Percentiles rank a stretch among this genome's conserved stretches.
These are phyloP conservation scores for Limnodromus scolopaceus DNA, from an alignment of 2,797 vertebrate species.

Conservation along the genomic window DNA sequence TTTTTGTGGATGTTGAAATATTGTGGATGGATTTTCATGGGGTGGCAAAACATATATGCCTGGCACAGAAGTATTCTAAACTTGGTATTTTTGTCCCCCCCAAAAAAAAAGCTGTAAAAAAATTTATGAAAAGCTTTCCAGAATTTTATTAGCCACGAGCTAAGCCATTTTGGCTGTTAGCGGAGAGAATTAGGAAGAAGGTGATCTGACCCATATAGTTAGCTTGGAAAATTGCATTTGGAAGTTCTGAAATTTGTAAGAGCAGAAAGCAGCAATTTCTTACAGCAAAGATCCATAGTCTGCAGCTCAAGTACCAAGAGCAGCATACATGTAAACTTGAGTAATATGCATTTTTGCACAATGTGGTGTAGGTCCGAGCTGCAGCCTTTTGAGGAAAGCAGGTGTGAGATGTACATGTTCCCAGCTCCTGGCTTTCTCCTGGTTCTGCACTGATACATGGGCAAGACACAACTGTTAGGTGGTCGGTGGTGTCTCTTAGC, in stretches of 20 bases:
- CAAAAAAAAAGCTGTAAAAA: background rate
- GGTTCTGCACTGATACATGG: accelerated
- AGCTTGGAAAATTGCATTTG: background rate
- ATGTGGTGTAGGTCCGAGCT: background rate
- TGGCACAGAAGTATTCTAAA: background rate
- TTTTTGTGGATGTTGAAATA: background rate
- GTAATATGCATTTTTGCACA: background rate
- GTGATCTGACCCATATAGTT: conserved; percentile 1
- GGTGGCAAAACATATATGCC: background rate
- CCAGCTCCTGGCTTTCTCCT: background rate
- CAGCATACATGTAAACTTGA: background rate
- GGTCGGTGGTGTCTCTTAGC: background rate
- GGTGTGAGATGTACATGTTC: background rate
- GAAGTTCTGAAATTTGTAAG: conserved; percentile 1
- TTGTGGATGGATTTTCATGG: background rate
- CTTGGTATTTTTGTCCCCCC: background rate
- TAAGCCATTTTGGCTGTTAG: conserved; percentile 19
- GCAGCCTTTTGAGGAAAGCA: background rate
- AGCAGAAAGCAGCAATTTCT: background rate
- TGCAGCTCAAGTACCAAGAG: background rate
- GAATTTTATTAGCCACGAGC: background rate
- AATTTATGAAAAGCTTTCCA: background rate
- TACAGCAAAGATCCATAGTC: background rate
- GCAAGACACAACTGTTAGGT: background rate
- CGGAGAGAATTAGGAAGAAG: background rate